Evolutionary conservation across 2,797 vertebrate genomes (phyloP).

Genomic region (Sebastes melanostomus): DNA sequence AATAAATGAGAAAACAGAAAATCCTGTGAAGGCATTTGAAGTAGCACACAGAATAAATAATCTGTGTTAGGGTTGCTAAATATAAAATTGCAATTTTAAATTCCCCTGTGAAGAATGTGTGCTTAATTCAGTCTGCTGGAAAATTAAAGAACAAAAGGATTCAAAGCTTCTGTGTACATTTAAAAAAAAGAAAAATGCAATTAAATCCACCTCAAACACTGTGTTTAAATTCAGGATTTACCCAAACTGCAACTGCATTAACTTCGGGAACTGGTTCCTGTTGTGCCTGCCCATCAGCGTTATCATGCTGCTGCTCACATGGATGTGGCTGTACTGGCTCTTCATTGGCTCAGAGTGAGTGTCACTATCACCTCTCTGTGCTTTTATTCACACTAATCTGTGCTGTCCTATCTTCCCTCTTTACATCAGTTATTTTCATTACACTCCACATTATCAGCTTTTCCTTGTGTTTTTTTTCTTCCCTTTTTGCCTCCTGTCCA

Average conservation of each 20-base stretch:
- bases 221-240: constrained; percentile 81
- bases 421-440: background rate
- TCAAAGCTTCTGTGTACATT: background rate
- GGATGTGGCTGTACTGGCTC: constrained; percentile 92
- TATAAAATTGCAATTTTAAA: background rate
- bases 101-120: background rate
- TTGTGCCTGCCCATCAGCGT: constrained; percentile 87
- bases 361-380: background rate
- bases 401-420: background rate
- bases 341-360: constrained; percentile 93
- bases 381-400: background rate
- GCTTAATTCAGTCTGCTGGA: background rate
- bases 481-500: background rate
- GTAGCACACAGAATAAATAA: background rate
- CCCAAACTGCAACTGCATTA: constrained; percentile 84
- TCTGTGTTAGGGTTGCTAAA: background rate
- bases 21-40: background rate
- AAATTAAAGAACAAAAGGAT: background rate
- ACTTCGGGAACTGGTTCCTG: constrained; percentile 93
- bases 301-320: constrained; percentile 86
- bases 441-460: background rate
- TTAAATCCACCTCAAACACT: background rate
- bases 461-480: background rate
- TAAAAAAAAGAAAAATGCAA: background rate
- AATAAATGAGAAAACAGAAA: background rate